Percentiles rank a stretch among this genome's conserved stretches.
Evolutionary conservation across 2,113 vertebrate species (phyloP).

Genomic region (Ctenomys sociabilis): DNA sequence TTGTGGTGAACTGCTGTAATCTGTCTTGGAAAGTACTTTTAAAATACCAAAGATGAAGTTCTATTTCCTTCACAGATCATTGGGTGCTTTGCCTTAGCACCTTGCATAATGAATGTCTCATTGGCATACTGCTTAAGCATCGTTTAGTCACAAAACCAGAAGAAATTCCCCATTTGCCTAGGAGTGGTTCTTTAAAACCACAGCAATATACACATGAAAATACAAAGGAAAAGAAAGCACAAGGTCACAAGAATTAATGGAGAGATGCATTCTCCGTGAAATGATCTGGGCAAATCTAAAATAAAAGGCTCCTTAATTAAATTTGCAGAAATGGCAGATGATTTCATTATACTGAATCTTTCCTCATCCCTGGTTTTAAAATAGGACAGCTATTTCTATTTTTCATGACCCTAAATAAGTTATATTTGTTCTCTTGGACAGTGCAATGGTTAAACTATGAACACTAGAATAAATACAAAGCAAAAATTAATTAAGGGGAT

Average conservation of each 20-base stretch:
- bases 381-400: not conserved
- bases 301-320: slow-evolving; percentile 38
- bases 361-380: slow-evolving; percentile 33
- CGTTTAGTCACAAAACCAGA: slow-evolving; percentile 60
- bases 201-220: not conserved
- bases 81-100: slow-evolving; percentile 76
- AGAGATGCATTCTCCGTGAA: not conserved
- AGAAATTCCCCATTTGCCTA: slow-evolving; percentile 23
- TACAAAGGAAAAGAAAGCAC: not conserved
- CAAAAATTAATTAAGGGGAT: slow-evolving; percentile 13
- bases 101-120: slow-evolving; percentile 83
- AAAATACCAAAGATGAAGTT: slow-evolving; percentile 80
- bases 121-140: slow-evolving; percentile 75
- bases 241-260: not conserved
- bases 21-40: slow-evolving; percentile 82
- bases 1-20: slow-evolving; percentile 73
- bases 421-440: not conserved
- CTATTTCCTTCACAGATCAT: slow-evolving; percentile 74
- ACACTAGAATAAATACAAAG: not conserved
- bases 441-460: not conserved
- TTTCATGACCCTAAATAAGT: slow-evolving; percentile 25
- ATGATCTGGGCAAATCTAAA: not conserved
- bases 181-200: slow-evolving; percentile 9
- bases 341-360: not conserved
- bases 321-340: slow-evolving; percentile 8